Conservation (phyloP, 2,888 invertebrate genomes). For the Hoplodrina ambigua region DNA sequence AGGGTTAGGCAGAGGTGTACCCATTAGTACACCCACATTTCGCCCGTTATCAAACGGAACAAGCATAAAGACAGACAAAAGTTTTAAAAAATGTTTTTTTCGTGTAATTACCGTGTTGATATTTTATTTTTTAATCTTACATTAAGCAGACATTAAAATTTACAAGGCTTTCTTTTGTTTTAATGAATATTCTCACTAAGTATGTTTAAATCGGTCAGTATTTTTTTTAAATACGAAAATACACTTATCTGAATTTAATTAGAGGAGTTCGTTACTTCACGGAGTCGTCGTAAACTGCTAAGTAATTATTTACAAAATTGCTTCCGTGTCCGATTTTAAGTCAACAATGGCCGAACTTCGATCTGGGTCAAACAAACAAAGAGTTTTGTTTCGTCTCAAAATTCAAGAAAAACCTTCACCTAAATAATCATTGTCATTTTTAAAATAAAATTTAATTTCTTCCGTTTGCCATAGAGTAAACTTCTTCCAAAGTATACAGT, state of each 20-base stretch:
- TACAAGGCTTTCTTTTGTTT: not conserved
- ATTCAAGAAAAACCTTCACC: not conserved
- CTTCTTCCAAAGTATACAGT: not conserved
- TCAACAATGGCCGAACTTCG: constrained; percentile 15
- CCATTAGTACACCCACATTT: no score
- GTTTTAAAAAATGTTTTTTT: no score
- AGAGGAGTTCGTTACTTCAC: not conserved
- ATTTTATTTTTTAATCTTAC: no score
- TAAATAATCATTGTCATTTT: not conserved
- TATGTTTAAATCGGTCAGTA: not conserved
- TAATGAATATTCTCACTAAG: not conserved
- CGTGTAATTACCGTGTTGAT: no score
- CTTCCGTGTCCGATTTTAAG: constrained; percentile 23
- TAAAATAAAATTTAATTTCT: not conserved
- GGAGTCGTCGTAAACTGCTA: constrained; percentile 4
- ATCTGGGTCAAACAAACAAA: constrained; percentile 23
- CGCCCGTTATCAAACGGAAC: no score
- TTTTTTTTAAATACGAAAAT: not conserved
- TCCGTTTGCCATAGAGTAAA: not conserved
- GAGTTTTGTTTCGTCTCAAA: constrained; percentile 12
- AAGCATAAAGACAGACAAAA: no score
- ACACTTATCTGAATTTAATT: not conserved
- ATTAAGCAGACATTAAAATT: no score
- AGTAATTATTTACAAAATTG: constrained; percentile 19
- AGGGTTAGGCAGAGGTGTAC: no score